Evolutionary conservation across 2,113 vertebrate species (phyloP), one percentile per base, ranked within the genome.

Genomic region (Perca schrenkii): DNA sequence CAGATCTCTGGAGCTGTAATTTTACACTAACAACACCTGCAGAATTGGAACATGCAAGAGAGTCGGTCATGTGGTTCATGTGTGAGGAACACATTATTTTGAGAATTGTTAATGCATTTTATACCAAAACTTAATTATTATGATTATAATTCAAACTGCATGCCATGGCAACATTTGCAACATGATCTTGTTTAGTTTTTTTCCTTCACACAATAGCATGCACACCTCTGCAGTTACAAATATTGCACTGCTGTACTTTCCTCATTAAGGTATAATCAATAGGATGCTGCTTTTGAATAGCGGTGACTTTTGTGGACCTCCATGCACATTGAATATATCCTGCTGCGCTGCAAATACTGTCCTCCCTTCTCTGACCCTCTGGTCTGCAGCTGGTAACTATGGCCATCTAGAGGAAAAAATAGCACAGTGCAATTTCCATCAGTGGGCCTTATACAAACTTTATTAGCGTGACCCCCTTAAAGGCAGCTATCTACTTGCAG

Each of bases 371-470:
- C 19, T 28, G 15, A 22, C 10, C 2, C 16, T 50, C 14, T 62
- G 36, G 0, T 49, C 8, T 84, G 47, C 31, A 43, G 61, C 43
- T 79, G 47, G 86, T 66, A 43, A 86, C 47, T 93, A 12, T 74
- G 71, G 69, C 92, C 94, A 89, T 90, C 94, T 94, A 91, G 87
- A 87, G 94, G 91, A 73, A 6, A 74, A 21, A 43, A 34, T 0
- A 57, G 3, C 31, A 65, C 67, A 87, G 21, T 86, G 68, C 84
- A 86, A 3, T 68, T 69, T 14, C 52, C 12, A 49, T 75, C 7
- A 58, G 6, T 47, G 13, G 31, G 1, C 0, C 6, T 54, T 4
- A 47, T 5, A 17, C 25, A 53, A 4, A 63, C 16, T 12, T 12
- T 11, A 12, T 40, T 49, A 21, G 49, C 46, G 22, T 47, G 40